Conservation (phyloP, 2,888 invertebrate species). For the Portevinia maculata region DNA sequence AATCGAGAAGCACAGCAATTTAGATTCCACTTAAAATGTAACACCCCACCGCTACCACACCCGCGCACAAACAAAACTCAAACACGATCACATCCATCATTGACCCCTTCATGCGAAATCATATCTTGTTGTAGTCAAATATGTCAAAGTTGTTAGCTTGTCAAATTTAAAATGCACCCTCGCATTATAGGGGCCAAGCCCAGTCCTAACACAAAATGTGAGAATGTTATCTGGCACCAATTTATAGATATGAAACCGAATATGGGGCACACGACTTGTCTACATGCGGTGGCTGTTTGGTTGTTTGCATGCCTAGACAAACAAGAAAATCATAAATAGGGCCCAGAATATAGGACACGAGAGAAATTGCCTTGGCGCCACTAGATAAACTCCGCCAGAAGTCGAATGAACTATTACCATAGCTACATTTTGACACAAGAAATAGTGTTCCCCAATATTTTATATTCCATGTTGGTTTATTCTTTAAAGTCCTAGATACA, state of each 20-base stretch:
- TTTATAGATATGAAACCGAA: conserved; percentile 66
- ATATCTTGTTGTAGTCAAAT: conserved; percentile 48
- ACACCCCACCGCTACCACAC: neutral
- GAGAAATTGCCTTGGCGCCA: conserved; percentile 61
- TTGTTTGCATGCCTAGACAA: conserved; percentile 48
- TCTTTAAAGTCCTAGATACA: conserved; percentile 17
- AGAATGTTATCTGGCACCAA: conserved; percentile 67
- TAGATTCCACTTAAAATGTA: conserved; percentile 5
- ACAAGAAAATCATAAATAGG: conserved; percentile 64
- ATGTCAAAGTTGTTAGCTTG: conserved; percentile 53
- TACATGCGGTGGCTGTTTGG: conserved; percentile 24
- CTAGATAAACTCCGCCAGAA: conserved; percentile 49
- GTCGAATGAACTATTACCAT: neutral
- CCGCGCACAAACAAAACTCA: neutral
- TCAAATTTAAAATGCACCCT: conserved; percentile 49
- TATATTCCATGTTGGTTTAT: conserved; percentile 3
- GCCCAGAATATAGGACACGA: conserved; percentile 15
- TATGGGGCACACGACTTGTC: conserved; percentile 41
- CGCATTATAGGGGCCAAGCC: conserved; percentile 2
- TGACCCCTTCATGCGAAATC: conserved; percentile 26
- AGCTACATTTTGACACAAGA: conserved; percentile 5
- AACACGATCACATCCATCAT: conserved; percentile 60
- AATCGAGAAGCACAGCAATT: neutral
- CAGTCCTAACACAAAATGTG: conserved; percentile 8
- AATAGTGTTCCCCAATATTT: too few relatives aligned